Base-by-base conservation (phyloP, 1,140 invertebrate species). In the Berghia stephanieae region DNA sequence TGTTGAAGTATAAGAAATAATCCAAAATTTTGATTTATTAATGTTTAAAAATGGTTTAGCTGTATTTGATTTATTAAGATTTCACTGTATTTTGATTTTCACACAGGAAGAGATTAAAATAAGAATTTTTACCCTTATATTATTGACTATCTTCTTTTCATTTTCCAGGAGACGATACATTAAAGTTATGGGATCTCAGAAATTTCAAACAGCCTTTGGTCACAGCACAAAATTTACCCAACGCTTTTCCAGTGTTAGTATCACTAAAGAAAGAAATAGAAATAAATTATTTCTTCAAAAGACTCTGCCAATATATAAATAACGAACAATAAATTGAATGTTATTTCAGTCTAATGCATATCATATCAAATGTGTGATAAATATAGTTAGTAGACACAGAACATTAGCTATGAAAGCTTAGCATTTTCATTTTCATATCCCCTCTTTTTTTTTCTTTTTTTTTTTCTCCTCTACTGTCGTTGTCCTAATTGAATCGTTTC, bases 161-260 rank as follows among this genome's bases (percentile, higher is more conserved):
- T 42, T 42, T 82, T 84, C 16, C 74, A 90, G 89, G 89, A 82
- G 98, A 99, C 87, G 96, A 97, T 79, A 97, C 96, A 0, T 87
- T 99, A 70, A 99, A 99, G 90, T 85, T 99, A 2, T 99, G 97
- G 96, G 97, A 99, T 86, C 86, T 98, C 0, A 91, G 96, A 77
- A 92, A 93, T 27, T 95, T 96, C 44, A 98, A 96, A 87, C 91
- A 93, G 75, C 93, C 95, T 0, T 63, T 99, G 0, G 91, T 94
- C 77, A 91, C 91, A 3, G 93, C 92, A 16, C 88, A 89, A 0
- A 90, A 93, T 84, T 90, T 99, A 0, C 96, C 93, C 81, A 96
- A 96, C 31, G 92, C 94, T 81, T 99, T 96, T 85, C 81, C 86
- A 92, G 95, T 86, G 92, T 92, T 88, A 88, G 89, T 85, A 82